Evolutionary conservation across 2,113 vertebrate species (phyloP), one percentile per base, ranked within the genome.

Genomic region (Epinephelus cyanopodus): DNA sequence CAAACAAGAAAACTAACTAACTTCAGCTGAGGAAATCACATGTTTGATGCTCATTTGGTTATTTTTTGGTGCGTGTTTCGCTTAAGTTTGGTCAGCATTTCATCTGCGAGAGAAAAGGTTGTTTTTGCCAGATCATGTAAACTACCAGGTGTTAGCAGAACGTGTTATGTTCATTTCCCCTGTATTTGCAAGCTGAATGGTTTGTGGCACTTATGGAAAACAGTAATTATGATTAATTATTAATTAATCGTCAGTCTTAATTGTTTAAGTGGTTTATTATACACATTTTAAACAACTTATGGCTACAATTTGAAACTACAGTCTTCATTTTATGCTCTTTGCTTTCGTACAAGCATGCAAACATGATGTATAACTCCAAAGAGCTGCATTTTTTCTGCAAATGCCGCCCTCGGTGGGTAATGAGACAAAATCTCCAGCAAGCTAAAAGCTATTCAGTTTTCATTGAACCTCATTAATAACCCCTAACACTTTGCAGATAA

Each of bases 41-140:
- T 37, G n/a, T 60, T 23, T 54, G 21, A 18, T 67, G 3, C 27
- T 61, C 11, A 56, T 79, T 48, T 79, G n/a, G 68, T 57, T 37
- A 8, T 12, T 13, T 45, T 5, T 42, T 66, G 27, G 27, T 57
- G 25, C 63, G 39, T 42, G 58, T 57, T 81, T 11, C 9, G 39
- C 2, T 6, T 17, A 6, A 7, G 23, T 67, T 66, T 62, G 6
- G 0, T n/a, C 18, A 53, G 5, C 56, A 21, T 63, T 27, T 77
- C 3, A 66, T 48, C 27, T 50, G 5, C 8, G 33, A 39, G 6
- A 61, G 12, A 69, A 61, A 70, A 17, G 11, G 23, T 19, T 29
- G 7, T 3, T 14, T 1, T 19, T 45, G 4, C 19, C 47, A 1
- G 18, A 53, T n/a, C 4, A 50, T 48, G 17, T 45, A 12, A 81